Evolutionary conservation across 2,797 vertebrate genomes (phyloP), one percentile per base, ranked within the genome.

Genomic region (Furcifer pardalis): DNA sequence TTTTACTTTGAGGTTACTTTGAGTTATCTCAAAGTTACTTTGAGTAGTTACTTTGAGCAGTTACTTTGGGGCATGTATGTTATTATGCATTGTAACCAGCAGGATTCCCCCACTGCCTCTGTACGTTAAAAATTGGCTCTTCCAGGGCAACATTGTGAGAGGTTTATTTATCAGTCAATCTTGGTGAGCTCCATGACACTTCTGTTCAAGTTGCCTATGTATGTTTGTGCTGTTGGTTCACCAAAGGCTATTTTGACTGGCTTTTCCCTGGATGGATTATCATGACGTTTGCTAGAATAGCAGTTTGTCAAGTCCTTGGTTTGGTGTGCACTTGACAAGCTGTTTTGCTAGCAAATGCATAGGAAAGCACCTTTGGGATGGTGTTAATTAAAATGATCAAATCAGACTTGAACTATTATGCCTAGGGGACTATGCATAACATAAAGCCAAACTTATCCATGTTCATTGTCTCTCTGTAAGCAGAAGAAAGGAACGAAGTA

Each of bases 381-480:
- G 0, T 19, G 0, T 1, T 13, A 65, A 56, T 68, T 77, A 60
- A 81, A 87, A 40, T 0, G 25, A 63, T 37, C 23, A 72, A 69
- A 81, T 82, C 74, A 81, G 76, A 71, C 59, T 23, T 83, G 71
- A 75, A 69, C 63, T 76, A 75, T 59, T 84, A 8, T 1, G 2
- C 72, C 75, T 52, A 86, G 63, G 79, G 4, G 76, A 74, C 82
- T 81, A 52, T 17, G 17, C 63, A 42, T 63, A 9, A 49, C 2
- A 0, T 1, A n/a, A 49, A 88, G 63, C 35, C 68, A 81, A 82
- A 60, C 40, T 17, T 4, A 35, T 81, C 60, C 32, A 83, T 82
- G 7, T 7, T 0, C 27, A 17, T 68, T 23, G 21, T 44, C 19
- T 0, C 0, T 23, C 0, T 32, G n/a, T 40, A 65, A 75, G 32